Evolutionary conservation across 2,797 vertebrate genomes (phyloP).

Genomic region (Danio albolineatus): DNA sequence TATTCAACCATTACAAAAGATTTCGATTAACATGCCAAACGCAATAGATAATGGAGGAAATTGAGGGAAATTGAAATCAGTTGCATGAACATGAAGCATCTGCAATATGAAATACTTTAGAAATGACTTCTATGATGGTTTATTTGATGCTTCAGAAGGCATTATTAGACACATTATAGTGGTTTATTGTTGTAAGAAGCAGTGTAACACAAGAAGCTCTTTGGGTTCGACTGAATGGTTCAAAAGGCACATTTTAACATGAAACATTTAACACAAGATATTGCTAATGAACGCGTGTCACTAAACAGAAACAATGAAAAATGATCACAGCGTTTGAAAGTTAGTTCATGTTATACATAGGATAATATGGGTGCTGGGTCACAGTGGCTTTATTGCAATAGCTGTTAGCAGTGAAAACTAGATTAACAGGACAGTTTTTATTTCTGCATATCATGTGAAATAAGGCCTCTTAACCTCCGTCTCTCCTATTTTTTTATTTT

Average conservation of each 20-base stretch:
- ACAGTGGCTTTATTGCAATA: not conserved
- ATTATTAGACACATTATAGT: not conserved
- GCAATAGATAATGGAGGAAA: too few species aligned
- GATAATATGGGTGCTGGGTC: not conserved
- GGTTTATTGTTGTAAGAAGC: not conserved
- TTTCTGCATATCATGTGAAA: slow-evolving; percentile 31
- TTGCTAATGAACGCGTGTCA: not conserved
- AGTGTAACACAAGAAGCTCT: not conserved
- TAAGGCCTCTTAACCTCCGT: not conserved
- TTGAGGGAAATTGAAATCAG: too few species aligned
- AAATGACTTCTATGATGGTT: not conserved
- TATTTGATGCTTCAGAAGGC: slow-evolving; percentile 1
- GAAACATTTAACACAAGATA: not conserved
- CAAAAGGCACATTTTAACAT: not conserved
- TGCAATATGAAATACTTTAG: too few species aligned
- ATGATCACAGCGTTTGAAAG: not conserved
- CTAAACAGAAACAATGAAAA: not conserved
- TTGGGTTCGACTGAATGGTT: not conserved
- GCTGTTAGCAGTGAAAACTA: not conserved
- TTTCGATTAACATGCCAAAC: too few species aligned
- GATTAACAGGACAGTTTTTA: not conserved
- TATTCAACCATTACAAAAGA: too few species aligned
- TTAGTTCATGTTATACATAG: not conserved
- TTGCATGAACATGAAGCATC: too few species aligned
- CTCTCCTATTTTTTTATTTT: slow-evolving; percentile 14